phyloP scores from a whole-genome alignment of 2,888 invertebrate genomes.

The Apotomis turbidana region DNA sequence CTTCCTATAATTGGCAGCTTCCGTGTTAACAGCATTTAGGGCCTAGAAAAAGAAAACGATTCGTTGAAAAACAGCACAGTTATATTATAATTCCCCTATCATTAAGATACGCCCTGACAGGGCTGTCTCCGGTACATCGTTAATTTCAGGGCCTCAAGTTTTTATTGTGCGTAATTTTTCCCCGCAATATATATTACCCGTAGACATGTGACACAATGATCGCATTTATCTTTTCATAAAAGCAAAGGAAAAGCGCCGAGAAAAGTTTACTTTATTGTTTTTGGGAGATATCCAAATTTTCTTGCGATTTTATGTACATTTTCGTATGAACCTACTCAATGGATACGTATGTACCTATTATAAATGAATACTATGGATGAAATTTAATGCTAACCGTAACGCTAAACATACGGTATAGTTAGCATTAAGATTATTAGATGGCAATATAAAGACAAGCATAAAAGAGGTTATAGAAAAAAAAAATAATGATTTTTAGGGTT shows the following conservation, averaged over 20 bases:
- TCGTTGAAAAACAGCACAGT: constrained; percentile 43
- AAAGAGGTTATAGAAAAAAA: too few species aligned
- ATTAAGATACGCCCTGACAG: constrained; percentile 74
- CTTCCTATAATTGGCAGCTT: too few species aligned
- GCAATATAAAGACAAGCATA: too few species aligned
- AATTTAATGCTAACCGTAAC: too few species aligned
- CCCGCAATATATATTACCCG: constrained; percentile 59
- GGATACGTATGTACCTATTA: too few species aligned
- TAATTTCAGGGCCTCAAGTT: constrained; percentile 76
- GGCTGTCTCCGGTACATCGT: constrained; percentile 79
- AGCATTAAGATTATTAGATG: too few species aligned
- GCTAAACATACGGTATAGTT: too few species aligned
- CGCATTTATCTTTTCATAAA: constrained; percentile 63
- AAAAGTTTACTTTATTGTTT: constrained; percentile 31
- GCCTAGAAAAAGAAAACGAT: neutral
- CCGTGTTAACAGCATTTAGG: too few species aligned
- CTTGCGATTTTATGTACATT: neutral
- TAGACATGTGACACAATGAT: constrained; percentile 66
- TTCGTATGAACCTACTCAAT: neutral
- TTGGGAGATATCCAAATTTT: neutral
- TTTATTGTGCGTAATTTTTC: constrained; percentile 75
- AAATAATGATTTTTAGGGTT: too few species aligned
- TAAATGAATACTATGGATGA: too few species aligned
- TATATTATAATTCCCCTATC: constrained; percentile 60
- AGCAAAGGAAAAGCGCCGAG: constrained; percentile 39